Conservation (phyloP, 2,888 invertebrate genomes). For the Priocnemis perturbator region DNA sequence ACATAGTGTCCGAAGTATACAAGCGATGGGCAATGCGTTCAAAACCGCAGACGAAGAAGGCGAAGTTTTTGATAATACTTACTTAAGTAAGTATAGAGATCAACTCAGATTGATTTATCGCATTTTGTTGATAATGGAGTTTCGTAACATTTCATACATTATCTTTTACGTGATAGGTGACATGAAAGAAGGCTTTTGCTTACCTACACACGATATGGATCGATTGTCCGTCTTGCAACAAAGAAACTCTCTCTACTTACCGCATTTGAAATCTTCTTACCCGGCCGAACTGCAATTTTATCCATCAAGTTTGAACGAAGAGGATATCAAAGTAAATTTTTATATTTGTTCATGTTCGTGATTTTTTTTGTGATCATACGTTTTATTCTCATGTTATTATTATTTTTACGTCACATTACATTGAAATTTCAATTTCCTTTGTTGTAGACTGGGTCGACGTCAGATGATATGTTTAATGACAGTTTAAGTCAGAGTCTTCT, state of each 20-base stretch:
- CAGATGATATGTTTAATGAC: conserved; percentile 70
- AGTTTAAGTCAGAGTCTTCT: conserved; percentile 73
- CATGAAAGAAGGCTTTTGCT: conserved; percentile 78
- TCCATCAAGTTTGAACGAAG: conserved; percentile 78
- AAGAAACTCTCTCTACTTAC: conserved; percentile 88
- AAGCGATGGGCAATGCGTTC: conserved; percentile 71
- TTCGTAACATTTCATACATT: conserved; percentile 1
- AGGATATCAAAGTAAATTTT: conserved; percentile 80
- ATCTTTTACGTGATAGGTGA: conserved; percentile 63
- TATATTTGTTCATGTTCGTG: not conserved
- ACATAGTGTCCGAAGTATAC: conserved; percentile 67
- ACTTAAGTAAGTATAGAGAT: conserved; percentile 76
- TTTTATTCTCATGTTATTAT: not conserved
- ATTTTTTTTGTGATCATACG: not conserved
- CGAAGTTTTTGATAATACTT: conserved; percentile 89
- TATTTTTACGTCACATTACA: not conserved
- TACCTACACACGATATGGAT: conserved; percentile 65
- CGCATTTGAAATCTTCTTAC: conserved; percentile 90
- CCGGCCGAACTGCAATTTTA: conserved; percentile 87
- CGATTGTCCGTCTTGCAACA: conserved; percentile 84
- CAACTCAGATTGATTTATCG: not conserved
- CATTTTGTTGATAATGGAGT: not conserved
- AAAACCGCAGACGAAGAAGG: conserved; percentile 87
- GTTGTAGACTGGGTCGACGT: conserved; percentile 61
- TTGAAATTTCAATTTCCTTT: not conserved